A percentile compares a stretch with the other conserved stretches of the same genome.
Evolutionary conservation across 2,888 invertebrate species (phyloP).

Genomic region (Taenaris catops): DNA sequence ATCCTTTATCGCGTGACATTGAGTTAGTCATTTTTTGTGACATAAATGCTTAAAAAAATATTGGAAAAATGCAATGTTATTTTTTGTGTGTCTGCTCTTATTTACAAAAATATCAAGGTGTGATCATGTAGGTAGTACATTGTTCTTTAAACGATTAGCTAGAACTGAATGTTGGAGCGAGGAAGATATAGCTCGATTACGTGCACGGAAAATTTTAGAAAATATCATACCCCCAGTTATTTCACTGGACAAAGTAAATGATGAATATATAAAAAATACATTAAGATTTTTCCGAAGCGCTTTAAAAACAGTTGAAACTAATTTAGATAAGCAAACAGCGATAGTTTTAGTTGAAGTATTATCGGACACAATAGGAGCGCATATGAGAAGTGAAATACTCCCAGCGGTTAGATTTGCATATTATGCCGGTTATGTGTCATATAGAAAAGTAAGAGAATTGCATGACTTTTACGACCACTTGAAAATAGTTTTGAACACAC

Average conservation of each 20-base stretch:
- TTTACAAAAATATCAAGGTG: constrained; percentile 32
- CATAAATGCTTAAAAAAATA: too few relatives aligned
- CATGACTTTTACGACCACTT: constrained; percentile 49
- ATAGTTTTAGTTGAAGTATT: constrained; percentile 47
- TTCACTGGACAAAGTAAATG: constrained; percentile 45
- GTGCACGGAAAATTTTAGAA: constrained; percentile 54
- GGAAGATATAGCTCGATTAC: constrained; percentile 51
- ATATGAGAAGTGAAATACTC: constrained; percentile 53
- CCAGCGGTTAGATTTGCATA: constrained; percentile 59
- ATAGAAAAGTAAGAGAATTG: constrained; percentile 42
- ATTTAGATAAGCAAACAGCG: constrained; percentile 31
- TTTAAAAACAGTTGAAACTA: constrained; percentile 33
- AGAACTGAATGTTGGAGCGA: constrained; percentile 50
- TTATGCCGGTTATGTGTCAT: constrained; percentile 64
- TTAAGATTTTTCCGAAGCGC: constrained; percentile 47
- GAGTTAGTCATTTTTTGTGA: too few relatives aligned
- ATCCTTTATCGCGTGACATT: too few relatives aligned
- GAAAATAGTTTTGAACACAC: constrained; percentile 51
- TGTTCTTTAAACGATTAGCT: constrained; percentile 43
- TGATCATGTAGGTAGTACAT: constrained; percentile 48
- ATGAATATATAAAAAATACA: constrained; percentile 42
- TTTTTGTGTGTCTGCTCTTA: constrained; percentile 43
- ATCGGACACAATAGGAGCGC: constrained; percentile 59
- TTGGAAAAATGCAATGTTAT: constrained; percentile 47
- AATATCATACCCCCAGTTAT: constrained; percentile 39